Base-by-base conservation (phyloP, 2,797 vertebrate species). In the Xerus rutilus region DNA sequence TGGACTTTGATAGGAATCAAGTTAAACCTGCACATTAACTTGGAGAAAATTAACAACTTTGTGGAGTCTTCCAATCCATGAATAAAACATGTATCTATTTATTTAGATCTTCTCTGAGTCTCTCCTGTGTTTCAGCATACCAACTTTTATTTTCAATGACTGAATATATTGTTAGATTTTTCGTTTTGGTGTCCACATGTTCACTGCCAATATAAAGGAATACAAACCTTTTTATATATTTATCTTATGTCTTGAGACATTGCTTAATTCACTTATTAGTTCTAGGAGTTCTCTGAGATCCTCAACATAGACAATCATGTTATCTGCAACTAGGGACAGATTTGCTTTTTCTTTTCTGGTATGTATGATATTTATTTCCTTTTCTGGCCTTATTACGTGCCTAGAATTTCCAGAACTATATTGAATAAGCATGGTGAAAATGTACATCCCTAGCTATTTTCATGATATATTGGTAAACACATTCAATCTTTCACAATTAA, bases 261-360 rank as follows among this genome's bases (percentile, higher is more conserved):
- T 64, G 11, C 52, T 25, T 13, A 57, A 35, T 13, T 35, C 32
- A 23, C 32, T 49, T 84, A 83, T 45, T 59, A 90, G 32, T 54
- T 86, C 21, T 79, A 78, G n/a, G 59, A 54, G 52, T 76, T 70
- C 12, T 52, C 52, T 81, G 28, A 70, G 43, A 62, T 88, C 83
- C 83, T 57, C 30, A 88, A 77, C 21, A 72, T 52, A 83, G 43
- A 94, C 20, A 70, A 85, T 52, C 25, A 72, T 70, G 23, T 62
- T 6, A 78, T 65, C 35, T 84, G 67, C 9, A 20, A 54, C 18
- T 45, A 70, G 11, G 13, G 6, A 62, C 49, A 62, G 14, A 64
- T 77, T 70, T 88, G 89, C 64, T 95, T 88, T 25, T 86, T 74
- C 76, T 3, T 86, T 86, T 91, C 10, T 74, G 10, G 43, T 76